Percentiles rank a stretch among this genome's conserved stretches.
phyloP scores from a whole-genome alignment of 2,888 invertebrate species.

The Stenodera caucasica region DNA sequence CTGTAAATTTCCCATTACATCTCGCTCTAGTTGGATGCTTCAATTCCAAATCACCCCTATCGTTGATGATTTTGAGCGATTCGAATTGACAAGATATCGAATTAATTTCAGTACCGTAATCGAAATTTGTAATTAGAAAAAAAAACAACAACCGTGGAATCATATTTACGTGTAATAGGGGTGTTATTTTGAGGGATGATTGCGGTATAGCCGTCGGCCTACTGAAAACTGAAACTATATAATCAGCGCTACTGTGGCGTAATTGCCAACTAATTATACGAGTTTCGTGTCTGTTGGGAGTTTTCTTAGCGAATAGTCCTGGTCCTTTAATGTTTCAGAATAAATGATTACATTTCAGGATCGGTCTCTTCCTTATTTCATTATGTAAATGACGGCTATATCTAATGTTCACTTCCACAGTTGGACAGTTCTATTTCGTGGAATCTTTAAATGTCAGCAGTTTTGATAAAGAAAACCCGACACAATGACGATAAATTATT shows the following conservation, averaged over 20 bases:
- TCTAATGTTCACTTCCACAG: not conserved
- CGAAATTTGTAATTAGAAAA: conserved; percentile 18
- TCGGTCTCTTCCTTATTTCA: conserved; percentile 29
- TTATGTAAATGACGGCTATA: conserved; percentile 31
- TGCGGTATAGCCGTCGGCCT: conserved; percentile 18
- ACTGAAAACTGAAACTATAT: not conserved
- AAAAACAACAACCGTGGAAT: too few species aligned
- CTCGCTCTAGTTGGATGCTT: too few species aligned
- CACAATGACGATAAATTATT: not conserved
- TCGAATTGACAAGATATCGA: too few species aligned
- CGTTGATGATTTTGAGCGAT: too few species aligned
- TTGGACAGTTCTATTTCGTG: not conserved
- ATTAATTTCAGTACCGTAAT: conserved; percentile 37
- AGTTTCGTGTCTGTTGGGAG: conserved; percentile 26
- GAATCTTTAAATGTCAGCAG: not conserved
- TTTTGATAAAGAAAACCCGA: not conserved
- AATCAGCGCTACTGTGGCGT: conserved; percentile 21
- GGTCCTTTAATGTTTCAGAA: conserved; percentile 33
- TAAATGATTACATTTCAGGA: conserved; percentile 32
- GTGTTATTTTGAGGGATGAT: conserved; percentile 19
- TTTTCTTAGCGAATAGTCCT: conserved; percentile 18
- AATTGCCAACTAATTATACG: conserved; percentile 34
- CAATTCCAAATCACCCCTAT: too few species aligned
- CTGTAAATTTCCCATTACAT: not conserved
- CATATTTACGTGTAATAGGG: too few species aligned